Evolutionary conservation across 2,113 vertebrate genomes (phyloP), one percentile per base, ranked within the genome.

Genomic region (Herpailurus yagouaroundi): DNA sequence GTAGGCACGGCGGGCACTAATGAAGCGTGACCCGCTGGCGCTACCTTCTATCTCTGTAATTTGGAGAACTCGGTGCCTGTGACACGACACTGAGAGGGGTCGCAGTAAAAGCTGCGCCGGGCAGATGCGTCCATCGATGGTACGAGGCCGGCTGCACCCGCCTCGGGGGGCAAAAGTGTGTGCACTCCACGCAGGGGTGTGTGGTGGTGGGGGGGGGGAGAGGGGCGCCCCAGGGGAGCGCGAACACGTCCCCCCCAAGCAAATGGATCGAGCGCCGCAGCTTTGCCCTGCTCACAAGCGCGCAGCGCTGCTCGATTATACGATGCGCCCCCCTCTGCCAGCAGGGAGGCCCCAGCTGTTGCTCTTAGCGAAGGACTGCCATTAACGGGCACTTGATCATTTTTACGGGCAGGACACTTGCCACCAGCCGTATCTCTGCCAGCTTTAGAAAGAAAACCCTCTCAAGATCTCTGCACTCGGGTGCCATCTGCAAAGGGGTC

Each of bases 351-450:
- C 55, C 91, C 96, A 97, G 97, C 95, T 98, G 93, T 94, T 97
- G 91, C 88, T 95, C 73, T 94, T 73, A 96, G 88, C 85, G 93
- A 87, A 95, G 29, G 66, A 68, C 87, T 88, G 91, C 96, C 71
- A 93, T 96, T 96, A 94, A 89, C 96, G 55, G 66, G 94, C 81
- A 94, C 77, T 97, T 94, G 77, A 81, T 95, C 91, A 95, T 96
- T 97, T 97, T 85, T 93, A 89, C 95, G 95, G 91, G 73, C 52
- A 64, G 81, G 97, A 93, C 81, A 95, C 66, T 97, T 94, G 89
- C 85, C 93, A 95, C 60, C 66, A 92, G 91, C 55, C 11, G 81
- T 94, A 79, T 41, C 88, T 91, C 80, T 97, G 84, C 66, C 86
- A 91, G 88, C 94, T 84, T 94, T 84, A 63, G 57, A 92, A 94